Evolutionary conservation across 2,888 invertebrate species (phyloP), one percentile per base, ranked within the genome.

Genomic region (Psylliodes chrysocephalus): DNA sequence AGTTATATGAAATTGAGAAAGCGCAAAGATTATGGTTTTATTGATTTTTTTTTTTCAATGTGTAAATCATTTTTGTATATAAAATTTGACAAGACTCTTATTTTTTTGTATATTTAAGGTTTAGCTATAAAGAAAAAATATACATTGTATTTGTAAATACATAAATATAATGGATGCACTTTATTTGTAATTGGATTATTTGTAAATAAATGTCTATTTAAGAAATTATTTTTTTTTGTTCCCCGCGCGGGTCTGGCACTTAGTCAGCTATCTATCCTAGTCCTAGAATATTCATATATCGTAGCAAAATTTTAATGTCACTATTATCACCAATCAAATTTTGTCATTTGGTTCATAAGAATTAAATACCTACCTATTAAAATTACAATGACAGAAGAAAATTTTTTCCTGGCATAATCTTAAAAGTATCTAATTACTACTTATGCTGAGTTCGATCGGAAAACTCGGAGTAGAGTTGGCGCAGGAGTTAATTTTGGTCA

Each of bases 141-240:
- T 73, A 71, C 73, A 49, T 49, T 10, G 38, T 59, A 59, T 74
- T 75, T 79, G 79, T 79, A 79, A 74, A 78, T 79, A 78, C 60
- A 71, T 67, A 72, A 51, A 74, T 70, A 71, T 73, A 72, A 72
- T 71, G 72, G 71, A 75, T 76, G 78, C 57, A 59, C 57, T 79
- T 79, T 77, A 79, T 79, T 76, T 80, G 78, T 80, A 79, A 77
- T 75, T 77, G 76, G 78, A 75, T 78, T 79, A 78, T 73, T 79
- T 81, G 80, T 81, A 81, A 80, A 81, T 81, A 81, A 80, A 81
- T 79, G 78, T 80, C 79, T 78, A 77, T 78, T 78, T 76, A 77
- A 77, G 66, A 71, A 14, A 3, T 1, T 18, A 22, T 46, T 46
- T 7, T 18, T 46, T 46, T n/a, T n/a, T 35, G n/a, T 35, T 35